Evolutionary conservation across 2,113 vertebrate species (phyloP).

Genomic region (Prunella fulvescens): DNA sequence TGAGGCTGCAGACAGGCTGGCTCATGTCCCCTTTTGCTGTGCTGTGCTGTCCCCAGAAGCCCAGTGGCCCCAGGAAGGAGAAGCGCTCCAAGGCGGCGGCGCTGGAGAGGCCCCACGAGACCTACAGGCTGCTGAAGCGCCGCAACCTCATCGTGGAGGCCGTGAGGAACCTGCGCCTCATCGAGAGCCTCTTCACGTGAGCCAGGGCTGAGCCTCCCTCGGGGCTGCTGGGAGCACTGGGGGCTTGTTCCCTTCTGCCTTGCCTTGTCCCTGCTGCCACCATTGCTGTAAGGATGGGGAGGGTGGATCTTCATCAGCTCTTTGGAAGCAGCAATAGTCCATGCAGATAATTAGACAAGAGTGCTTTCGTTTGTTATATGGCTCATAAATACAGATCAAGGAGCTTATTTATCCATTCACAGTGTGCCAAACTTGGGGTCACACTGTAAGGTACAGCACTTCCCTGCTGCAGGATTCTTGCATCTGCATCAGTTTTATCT

Average conservation of each 20-base stretch:
- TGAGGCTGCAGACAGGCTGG: background rate
- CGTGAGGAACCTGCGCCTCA: conserved; percentile 81
- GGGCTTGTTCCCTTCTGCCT: background rate
- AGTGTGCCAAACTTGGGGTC: background rate
- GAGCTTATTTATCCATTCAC: background rate
- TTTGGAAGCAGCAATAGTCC: background rate
- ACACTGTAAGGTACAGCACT: background rate
- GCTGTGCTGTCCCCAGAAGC: background rate
- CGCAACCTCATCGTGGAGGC: conserved; percentile 93
- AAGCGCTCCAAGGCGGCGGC: background rate
- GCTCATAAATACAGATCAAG: background rate
- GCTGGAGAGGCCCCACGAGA: conserved; percentile 76
- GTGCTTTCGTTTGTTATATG: fast-evolving
- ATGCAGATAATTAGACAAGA: background rate
- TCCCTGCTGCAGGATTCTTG: background rate
- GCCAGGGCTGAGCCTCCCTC: background rate
- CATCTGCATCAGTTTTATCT: background rate
- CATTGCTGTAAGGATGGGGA: fast-evolving
- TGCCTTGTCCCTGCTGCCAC: background rate
- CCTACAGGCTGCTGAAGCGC: conserved; percentile 87
- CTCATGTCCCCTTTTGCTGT: background rate
- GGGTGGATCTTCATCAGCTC: background rate
- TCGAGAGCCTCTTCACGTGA: conserved; percentile 92
- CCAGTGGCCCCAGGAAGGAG: background rate
- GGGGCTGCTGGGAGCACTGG: too few species aligned